phyloP scores from a whole-genome alignment of 2,797 vertebrate species.

The Staurois parvus region DNA sequence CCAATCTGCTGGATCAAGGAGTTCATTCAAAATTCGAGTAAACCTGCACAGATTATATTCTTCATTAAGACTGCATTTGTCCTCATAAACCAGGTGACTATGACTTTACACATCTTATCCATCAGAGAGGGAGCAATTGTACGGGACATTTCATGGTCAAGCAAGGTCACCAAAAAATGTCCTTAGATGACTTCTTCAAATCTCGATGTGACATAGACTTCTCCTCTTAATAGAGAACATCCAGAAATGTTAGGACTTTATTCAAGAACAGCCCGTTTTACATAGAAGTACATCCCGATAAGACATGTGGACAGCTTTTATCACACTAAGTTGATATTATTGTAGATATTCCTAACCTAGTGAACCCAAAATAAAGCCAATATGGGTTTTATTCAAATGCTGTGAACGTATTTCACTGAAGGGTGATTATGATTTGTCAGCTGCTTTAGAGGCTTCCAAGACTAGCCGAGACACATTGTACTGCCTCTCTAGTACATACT shows the following conservation, averaged over 20 bases:
- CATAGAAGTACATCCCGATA: background rate
- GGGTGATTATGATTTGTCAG: too few species aligned
- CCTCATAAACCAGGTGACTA: background rate
- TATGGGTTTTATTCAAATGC: too few species aligned
- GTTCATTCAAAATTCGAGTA: background rate
- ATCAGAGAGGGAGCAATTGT: background rate
- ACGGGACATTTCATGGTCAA: background rate
- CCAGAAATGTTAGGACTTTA: background rate
- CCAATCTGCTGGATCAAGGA: background rate
- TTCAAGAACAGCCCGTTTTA: background rate
- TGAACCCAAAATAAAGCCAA: too few species aligned
- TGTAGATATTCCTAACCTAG: too few species aligned
- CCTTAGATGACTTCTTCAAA: constrained; percentile 27
- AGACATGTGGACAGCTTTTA: background rate
- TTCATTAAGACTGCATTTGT: background rate
- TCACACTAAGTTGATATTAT: too few species aligned
- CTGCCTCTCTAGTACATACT: background rate
- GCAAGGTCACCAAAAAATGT: constrained; percentile 11
- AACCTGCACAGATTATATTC: background rate
- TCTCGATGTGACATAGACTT: background rate
- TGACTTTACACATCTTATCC: background rate
- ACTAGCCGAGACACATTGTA: background rate
- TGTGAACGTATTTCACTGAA: too few species aligned
- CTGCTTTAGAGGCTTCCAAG: background rate
- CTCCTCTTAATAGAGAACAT: background rate